Base-by-base conservation (phyloP, 2,888 invertebrate genomes). In the Orthonevra nobilis region DNA sequence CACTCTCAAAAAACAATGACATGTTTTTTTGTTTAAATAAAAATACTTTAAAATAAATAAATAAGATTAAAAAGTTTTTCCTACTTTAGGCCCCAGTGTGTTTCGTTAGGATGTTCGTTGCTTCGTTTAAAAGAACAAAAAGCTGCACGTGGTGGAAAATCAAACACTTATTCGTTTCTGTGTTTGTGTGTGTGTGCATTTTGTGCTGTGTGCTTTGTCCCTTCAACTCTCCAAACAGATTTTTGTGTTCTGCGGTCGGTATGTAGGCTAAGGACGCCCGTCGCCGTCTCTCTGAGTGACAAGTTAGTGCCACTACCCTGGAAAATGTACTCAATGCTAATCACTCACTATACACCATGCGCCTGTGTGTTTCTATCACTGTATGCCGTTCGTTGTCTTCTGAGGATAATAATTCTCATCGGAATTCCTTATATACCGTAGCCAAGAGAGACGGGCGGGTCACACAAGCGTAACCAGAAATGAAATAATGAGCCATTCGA, bases 401-500 rank as follows among this genome's bases (percentile, higher is more conserved):
- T 15, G 20, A 32, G 48, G 23, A 66, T 58, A 26, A 48, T 15
- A 26, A 48, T 15, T 68, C 20, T 12, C 30, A 32, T 61, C 40
- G 3, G 20, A 15, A 14, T 23, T 48, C 60, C n/a, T 30, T 7
- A 32, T 46, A 23, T 10, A 32, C 19, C 48, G 58, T 68, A n/a
- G n/a, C n/a, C 32, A 38, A 36, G 40, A 48, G 52, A 38, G 32
- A 58, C 52, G 44, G 44, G 56, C 70, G 63, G 48, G 38, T 61
- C 61, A 46, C 61, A 69, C 46, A 42, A 28, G 54, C 34, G 30
- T 34, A 72, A 54, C 72, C 73, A 54, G 73, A 73, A 79, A 52
- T 34, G 40, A 46, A 50, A 73, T 79, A 73, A 61, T 48, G 28
- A 66, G 28, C 64, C 64, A 73, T 72, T 73, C 58, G 66, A 79